A percentile compares a stretch with the other conserved stretches of the same genome.
Evolutionary conservation across 2,113 vertebrate genomes (phyloP).

Genomic region (Dicrurus megarhynchus): DNA sequence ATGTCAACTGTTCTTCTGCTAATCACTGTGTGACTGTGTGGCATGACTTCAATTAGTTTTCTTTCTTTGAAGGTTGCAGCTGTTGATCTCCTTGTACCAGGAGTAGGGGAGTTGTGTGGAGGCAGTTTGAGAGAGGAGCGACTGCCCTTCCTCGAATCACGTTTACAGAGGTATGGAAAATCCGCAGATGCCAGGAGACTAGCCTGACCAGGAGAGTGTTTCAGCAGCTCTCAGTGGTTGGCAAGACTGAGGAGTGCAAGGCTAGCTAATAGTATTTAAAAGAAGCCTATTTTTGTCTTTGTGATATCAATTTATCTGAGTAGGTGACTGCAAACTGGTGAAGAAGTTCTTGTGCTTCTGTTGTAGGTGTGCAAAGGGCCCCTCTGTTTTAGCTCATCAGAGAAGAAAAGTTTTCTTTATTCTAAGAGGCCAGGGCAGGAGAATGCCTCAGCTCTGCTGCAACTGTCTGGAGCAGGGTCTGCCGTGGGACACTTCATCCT

Average conservation of each 20-base stretch:
- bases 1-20: not conserved
- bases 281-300: not conserved
- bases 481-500: not conserved
- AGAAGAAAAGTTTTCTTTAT: not conserved
- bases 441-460: not conserved
- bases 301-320: not conserved
- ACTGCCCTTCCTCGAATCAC: constrained; percentile 77
- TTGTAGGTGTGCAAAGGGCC: not conserved
- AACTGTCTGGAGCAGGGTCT: not conserved
- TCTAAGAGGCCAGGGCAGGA: not conserved
- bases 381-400: not conserved
- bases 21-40: not conserved
- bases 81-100: constrained; percentile 93
- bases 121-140: constrained; percentile 94
- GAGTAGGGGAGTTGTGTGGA: constrained; percentile 91
- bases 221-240: not conserved
- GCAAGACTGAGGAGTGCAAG: not conserved
- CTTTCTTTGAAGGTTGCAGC: constrained; percentile 83
- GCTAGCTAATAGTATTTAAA: not conserved
- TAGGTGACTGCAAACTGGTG: not conserved
- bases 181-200: not conserved
- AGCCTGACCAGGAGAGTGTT: not conserved
- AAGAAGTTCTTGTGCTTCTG: not conserved
- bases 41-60: not conserved
- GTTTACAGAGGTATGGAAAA: constrained; percentile 79